These are phyloP conservation scores for Protobothrops mucrosquamatus DNA, from an alignment of 2,113 vertebrate species.

Conservation along the genomic window DNA sequence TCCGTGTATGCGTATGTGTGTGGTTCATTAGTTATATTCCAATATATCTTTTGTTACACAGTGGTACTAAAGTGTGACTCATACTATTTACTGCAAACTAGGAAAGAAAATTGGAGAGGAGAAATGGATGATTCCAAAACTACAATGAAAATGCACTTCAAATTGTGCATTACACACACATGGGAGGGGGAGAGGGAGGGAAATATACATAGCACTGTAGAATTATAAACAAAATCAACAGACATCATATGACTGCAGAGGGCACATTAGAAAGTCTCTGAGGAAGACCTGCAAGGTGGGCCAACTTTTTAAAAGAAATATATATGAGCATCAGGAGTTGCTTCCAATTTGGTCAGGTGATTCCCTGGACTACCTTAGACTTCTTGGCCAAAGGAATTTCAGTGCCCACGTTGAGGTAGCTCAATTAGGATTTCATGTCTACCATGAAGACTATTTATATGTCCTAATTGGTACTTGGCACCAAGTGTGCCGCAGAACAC, in stretches of 20 bases:
- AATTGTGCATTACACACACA: background rate
- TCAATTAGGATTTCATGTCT: background rate
- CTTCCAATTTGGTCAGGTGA: background rate
- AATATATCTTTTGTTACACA: background rate
- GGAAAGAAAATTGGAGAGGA: background rate
- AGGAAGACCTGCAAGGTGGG: background rate
- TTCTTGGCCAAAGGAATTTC: background rate
- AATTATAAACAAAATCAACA: background rate
- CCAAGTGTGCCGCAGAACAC: background rate
- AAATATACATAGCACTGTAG: too few relatives aligned
- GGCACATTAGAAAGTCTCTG: background rate
- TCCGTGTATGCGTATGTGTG: accelerated
- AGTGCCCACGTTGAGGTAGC: background rate
- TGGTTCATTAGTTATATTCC: background rate
- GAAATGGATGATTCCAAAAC: background rate
- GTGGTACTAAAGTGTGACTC: background rate
- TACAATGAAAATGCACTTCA: background rate
- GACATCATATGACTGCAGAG: background rate
- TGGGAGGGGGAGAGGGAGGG: background rate
- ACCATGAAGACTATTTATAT: background rate
- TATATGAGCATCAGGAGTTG: background rate
- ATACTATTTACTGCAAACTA: background rate
- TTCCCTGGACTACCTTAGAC: background rate
- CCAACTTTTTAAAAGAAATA: background rate
- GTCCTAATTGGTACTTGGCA: background rate